Percentiles rank a stretch among this genome's conserved stretches.
These are phyloP conservation scores for Cyclophora punctaria DNA, from an alignment of 2,888 invertebrate genomes.

Conservation along the genomic window DNA sequence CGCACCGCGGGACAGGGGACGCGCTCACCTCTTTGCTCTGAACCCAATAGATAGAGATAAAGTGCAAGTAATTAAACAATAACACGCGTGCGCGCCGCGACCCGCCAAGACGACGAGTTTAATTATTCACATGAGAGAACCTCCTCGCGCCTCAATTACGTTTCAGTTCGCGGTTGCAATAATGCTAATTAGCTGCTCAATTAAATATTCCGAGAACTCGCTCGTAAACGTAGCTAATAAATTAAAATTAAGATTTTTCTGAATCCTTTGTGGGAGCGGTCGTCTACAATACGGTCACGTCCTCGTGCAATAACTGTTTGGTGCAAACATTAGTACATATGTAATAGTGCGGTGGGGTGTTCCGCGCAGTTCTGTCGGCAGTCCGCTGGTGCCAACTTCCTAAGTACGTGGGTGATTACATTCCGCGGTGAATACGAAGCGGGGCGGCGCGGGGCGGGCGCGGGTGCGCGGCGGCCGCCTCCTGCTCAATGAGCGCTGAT, in stretches of 20 bases:
- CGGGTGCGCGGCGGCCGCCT: slow-evolving; percentile 3
- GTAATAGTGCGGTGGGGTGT: not conserved
- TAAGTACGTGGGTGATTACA: slow-evolving; percentile 25
- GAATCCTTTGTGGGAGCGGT: not conserved
- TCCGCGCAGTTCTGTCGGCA: not conserved
- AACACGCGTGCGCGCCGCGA: slow-evolving; percentile 18
- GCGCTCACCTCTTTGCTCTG: slow-evolving; percentile 54
- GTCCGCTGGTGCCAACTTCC: slow-evolving; percentile 9
- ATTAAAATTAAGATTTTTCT: no score
- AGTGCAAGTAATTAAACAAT: slow-evolving; percentile 51
- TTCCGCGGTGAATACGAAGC: slow-evolving; percentile 23
- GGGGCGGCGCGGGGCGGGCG: slow-evolving; percentile 4
- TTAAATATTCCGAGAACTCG: not conserved
- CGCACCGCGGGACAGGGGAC: slow-evolving; percentile 36
- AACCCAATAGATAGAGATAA: slow-evolving; percentile 52
- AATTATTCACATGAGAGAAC: slow-evolving; percentile 19
- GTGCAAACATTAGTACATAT: not conserved
- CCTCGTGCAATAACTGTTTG: no score
- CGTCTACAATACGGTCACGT: no score
- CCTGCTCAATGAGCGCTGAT: slow-evolving; percentile 35
- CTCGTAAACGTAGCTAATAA: not conserved
- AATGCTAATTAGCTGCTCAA: slow-evolving; percentile 4
- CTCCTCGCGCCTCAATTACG: slow-evolving; percentile 7
- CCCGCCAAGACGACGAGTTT: slow-evolving; percentile 9
- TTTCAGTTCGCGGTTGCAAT: slow-evolving; percentile 8